Percentiles rank a stretch among this genome's conserved stretches.
Evolutionary conservation across 2,113 vertebrate species (phyloP).

Genomic region (Capreolus pygargus): DNA sequence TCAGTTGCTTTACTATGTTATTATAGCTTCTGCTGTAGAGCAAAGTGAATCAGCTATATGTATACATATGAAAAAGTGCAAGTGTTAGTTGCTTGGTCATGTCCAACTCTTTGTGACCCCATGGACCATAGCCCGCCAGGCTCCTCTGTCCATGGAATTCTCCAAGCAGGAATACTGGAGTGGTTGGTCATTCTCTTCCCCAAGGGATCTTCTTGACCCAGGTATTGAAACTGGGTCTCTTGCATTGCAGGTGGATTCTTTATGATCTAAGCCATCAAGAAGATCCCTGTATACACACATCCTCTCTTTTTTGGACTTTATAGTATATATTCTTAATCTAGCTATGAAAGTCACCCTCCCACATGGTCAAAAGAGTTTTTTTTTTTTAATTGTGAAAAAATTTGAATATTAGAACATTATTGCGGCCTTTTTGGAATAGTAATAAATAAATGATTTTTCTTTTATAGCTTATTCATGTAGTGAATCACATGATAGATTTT

Average conservation of each 20-base stretch:
- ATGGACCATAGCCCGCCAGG: background rate
- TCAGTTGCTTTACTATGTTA: background rate
- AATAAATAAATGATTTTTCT: background rate
- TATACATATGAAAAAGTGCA: background rate
- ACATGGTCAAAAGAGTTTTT: background rate
- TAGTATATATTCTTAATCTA: background rate
- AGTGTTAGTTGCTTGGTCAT: background rate
- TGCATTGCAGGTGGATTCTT: background rate
- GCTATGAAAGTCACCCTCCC: background rate
- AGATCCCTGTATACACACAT: background rate
- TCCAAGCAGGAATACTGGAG: background rate
- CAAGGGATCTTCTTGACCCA: background rate
- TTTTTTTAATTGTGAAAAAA: background rate
- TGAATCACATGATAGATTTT: background rate
- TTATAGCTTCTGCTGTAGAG: background rate
- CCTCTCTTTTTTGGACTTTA: background rate
- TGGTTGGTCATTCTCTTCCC: background rate
- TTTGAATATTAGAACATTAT: background rate
- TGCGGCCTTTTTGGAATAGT: background rate
- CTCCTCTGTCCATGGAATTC: background rate
- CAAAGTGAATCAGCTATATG: background rate
- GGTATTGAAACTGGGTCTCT: background rate
- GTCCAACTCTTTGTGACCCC: background rate
- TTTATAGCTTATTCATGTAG: background rate
- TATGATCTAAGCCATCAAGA: background rate